Percentiles rank a stretch among this genome's conserved stretches.
phyloP scores from a whole-genome alignment of 2,113 vertebrate genomes.

The Scatophagus argus region DNA sequence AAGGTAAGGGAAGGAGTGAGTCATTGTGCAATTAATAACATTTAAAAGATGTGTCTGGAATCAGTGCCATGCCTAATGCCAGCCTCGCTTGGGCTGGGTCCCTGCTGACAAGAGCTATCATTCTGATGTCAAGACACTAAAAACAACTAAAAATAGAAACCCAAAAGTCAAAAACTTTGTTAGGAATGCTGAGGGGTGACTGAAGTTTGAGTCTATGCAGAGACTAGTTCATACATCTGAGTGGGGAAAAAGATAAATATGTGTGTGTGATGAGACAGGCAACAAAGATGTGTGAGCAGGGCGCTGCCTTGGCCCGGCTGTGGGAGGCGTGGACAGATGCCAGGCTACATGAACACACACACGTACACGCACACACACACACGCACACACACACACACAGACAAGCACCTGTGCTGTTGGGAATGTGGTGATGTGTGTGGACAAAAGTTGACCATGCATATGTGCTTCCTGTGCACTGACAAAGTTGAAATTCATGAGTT shows the following conservation, averaged over 20 bases:
- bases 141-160: slow-evolving; percentile 59
- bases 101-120: slow-evolving; percentile 24
- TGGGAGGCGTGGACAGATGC: slow-evolving; percentile 32
- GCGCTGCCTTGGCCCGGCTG: slow-evolving; percentile 3
- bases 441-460: slow-evolving; percentile 15
- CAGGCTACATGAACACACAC: not conserved
- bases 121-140: slow-evolving; percentile 46
- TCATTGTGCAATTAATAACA: slow-evolving; percentile 61
- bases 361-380: not conserved
- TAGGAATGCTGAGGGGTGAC: not conserved
- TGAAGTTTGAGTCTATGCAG: slow-evolving; percentile 3
- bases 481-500: not conserved
- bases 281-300: not conserved
- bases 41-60: slow-evolving; percentile 51
- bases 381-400: slow-evolving; percentile 8
- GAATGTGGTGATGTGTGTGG: slow-evolving; percentile 9
- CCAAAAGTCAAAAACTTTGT: slow-evolving; percentile 13
- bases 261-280: not conserved
- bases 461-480: slow-evolving; percentile 66
- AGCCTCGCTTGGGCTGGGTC: slow-evolving; percentile 15
- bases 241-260: not conserved
- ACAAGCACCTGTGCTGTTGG: not conserved
- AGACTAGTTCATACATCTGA: slow-evolving; percentile 5
- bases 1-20: slow-evolving; percentile 57
- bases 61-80: slow-evolving; percentile 36